Percentiles rank a stretch among this genome's conserved stretches.
Conservation (phyloP, 2,797 vertebrate species). For the Oophaga sylvatica region DNA sequence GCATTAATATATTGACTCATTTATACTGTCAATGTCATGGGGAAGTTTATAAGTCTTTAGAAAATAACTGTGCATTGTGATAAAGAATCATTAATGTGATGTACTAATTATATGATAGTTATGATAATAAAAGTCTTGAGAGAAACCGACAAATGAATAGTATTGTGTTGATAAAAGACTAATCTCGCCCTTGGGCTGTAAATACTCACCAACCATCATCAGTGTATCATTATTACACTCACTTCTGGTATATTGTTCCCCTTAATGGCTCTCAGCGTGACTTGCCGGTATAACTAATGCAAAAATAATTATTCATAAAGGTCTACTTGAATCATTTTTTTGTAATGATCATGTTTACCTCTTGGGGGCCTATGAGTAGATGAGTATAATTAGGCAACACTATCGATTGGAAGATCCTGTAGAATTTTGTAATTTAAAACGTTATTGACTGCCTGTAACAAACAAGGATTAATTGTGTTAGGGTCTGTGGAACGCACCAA, state of each 20-base stretch:
- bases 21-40: background rate
- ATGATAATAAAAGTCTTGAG: slow-evolving; percentile 22
- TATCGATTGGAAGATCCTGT: background rate
- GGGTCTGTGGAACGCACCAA: too few relatives aligned
- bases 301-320: slow-evolving; percentile 45
- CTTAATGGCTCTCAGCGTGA: slow-evolving; percentile 44
- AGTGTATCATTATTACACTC: slow-evolving; percentile 34
- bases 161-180: slow-evolving; percentile 47
- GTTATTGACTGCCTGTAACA: background rate
- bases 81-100: slow-evolving; percentile 27
- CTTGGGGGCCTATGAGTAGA: slow-evolving; percentile 9
- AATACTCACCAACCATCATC: slow-evolving; percentile 29
- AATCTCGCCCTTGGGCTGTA: slow-evolving; percentile 37
- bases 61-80: slow-evolving; percentile 9
- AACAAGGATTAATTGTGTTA: background rate
- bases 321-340: slow-evolving; percentile 5
- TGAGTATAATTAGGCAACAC: background rate
- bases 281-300: slow-evolving; percentile 33
- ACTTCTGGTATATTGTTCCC: slow-evolving; percentile 20
- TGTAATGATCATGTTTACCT: slow-evolving; percentile 28
- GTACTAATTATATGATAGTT: slow-evolving; percentile 34
- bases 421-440: background rate
- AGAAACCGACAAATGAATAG: slow-evolving; percentile 39
- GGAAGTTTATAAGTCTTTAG: slow-evolving; percentile 4
- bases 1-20: slow-evolving; percentile 8